Percentiles rank a stretch among this genome's conserved stretches.
Conservation (phyloP, 2,113 vertebrate genomes). For the Rhea americana region DNA sequence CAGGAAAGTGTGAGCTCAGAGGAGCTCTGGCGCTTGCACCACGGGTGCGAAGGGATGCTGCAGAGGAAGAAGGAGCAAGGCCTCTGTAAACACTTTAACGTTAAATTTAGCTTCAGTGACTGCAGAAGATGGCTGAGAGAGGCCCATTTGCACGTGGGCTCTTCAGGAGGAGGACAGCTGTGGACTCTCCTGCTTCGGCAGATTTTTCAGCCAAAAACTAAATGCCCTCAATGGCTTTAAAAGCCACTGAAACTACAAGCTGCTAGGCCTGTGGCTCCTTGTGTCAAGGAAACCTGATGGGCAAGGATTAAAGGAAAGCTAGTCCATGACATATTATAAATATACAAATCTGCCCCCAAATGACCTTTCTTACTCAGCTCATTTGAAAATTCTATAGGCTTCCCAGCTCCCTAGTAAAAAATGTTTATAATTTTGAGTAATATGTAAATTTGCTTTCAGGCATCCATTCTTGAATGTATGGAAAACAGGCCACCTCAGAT, state of each 20-base stretch:
- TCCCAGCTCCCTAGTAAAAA: neutral
- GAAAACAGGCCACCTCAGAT: neutral
- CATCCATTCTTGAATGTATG: neutral
- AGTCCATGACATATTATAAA: neutral
- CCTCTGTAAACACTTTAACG: neutral
- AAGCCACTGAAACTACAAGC: neutral
- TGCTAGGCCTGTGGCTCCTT: neutral
- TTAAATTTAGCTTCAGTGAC: neutral
- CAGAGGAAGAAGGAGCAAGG: neutral
- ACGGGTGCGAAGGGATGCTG: neutral
- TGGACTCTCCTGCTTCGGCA: neutral
- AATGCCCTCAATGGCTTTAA: neutral
- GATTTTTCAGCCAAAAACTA: neutral
- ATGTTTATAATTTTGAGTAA: neutral
- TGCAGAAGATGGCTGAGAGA: neutral
- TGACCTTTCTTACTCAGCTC: neutral
- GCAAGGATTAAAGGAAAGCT: neutral
- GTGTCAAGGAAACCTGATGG: neutral
- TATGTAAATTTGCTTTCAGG: neutral
- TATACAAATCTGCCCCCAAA: neutral
- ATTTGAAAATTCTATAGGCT: neutral
- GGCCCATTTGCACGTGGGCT: rapidly evolving
- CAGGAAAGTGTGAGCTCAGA: neutral
- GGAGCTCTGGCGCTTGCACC: no score
- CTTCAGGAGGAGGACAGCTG: neutral